Conservation (phyloP, 2,888 invertebrate species). For the Tuta absoluta region DNA sequence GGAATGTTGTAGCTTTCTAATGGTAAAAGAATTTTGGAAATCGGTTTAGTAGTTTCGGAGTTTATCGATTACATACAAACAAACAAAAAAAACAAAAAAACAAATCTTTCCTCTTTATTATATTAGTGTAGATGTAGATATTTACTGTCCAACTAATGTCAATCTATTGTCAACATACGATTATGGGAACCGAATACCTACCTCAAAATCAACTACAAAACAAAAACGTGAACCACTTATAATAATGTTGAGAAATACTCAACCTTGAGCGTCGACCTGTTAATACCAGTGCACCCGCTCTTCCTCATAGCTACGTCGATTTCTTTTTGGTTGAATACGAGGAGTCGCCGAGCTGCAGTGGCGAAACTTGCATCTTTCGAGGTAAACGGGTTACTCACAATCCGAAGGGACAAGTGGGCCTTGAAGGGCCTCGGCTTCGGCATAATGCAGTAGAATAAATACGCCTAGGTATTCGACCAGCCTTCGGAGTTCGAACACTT, state of each 20-base stretch:
- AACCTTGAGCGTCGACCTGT: conserved; percentile 29
- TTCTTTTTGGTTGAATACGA: conserved; percentile 43
- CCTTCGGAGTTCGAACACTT: conserved; percentile 40
- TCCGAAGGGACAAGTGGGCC: conserved; percentile 65
- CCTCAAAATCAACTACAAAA: conserved; percentile 4
- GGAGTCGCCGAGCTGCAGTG: conserved; percentile 43
- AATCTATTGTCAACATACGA: conserved; percentile 14
- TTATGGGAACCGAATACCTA: conserved; percentile 9
- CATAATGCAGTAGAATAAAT: conserved; percentile 57
- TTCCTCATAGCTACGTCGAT: conserved; percentile 52
- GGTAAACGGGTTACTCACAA: conserved; percentile 66
- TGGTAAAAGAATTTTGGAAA: too few relatives aligned
- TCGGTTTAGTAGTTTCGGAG: too few relatives aligned
- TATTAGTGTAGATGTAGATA: too few relatives aligned
- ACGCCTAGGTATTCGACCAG: conserved; percentile 47
- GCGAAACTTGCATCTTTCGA: conserved; percentile 59
- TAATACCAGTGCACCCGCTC: conserved; percentile 37
- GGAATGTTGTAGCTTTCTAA: too few relatives aligned
- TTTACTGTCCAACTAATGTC: not conserved
- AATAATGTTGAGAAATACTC: conserved; percentile 34
- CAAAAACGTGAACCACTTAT: conserved; percentile 26
- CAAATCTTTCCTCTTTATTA: too few relatives aligned
- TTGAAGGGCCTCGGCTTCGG: conserved; percentile 53
- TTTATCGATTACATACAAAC: too few relatives aligned
- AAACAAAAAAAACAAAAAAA: too few relatives aligned